Base-by-base conservation (phyloP, 2,113 vertebrate species). In the Nothobranchius kuhntae region DNA sequence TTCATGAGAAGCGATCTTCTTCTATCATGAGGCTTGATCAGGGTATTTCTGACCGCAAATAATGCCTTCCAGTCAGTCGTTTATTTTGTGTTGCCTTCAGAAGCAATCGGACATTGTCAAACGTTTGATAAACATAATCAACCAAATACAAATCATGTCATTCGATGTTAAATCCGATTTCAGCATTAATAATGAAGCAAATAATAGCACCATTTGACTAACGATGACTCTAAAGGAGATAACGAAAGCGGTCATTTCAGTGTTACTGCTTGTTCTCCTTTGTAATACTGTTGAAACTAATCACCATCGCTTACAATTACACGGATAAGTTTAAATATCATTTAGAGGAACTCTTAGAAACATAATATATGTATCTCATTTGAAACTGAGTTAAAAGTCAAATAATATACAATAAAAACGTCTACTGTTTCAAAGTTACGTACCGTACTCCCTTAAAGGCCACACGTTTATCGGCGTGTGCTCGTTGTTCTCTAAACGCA, bases 401-500 rank as follows among this genome's bases (percentile, higher is more conserved):
- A 21, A 21, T 21, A 21, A 21, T 21, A 21, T 21, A 21, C 21
- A 21, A 21, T 21, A 21, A 21, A 21, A 21, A 21, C 21, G 21
- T 21, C 21, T 21, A 21, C 21, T 21, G 21, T 21, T 21, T 11
- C 1, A 1, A 44, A 48, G 15, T 26, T 67, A 57, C 66, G 38
- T 21, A 3, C 12, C 9, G 5, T 12, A 21, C 21, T 21, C 21
- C 21, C 0, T 3, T 70, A 50, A 85, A 86, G 4, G 77, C 38
- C 1, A 0, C 70, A 70, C 61, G 65, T 15, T 6, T 45, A 78
- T 86, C 85, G 91, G 91, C 91, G 91, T 93, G 90, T 92, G 89
- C 80, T 75, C 36, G 51, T 40, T 9, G 0, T 51, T 57, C 17
- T 46, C 66, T 44, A 8, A 17, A 53, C 9, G 64, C 64, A 79